phyloP scores from a whole-genome alignment of 2,888 invertebrate species.

The Drosophila fungiperda region DNA sequence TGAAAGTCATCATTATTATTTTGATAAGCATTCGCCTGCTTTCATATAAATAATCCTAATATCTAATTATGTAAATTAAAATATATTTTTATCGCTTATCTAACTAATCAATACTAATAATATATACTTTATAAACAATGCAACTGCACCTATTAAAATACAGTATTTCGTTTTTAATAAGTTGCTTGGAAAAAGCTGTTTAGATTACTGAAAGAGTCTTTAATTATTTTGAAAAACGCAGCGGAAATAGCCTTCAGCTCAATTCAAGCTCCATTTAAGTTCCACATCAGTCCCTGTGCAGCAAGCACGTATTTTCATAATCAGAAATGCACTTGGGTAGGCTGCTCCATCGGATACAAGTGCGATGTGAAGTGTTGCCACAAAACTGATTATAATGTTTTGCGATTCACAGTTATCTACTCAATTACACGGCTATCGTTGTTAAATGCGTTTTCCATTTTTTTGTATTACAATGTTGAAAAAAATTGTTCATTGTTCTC shows the following conservation, averaged over 20 bases:
- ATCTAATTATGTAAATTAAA: neutral
- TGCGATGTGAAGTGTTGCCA: slow-evolving; percentile 7
- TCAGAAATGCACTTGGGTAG: neutral
- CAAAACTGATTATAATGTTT: slow-evolving; percentile 41
- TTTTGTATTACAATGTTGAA: slow-evolving; percentile 5
- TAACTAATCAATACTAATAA: neutral
- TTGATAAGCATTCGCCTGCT: neutral
- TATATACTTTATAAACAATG: neutral
- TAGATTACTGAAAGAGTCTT: neutral
- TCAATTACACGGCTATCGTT: slow-evolving; percentile 42
- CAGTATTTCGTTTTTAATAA: neutral
- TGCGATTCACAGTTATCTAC: slow-evolving; percentile 41
- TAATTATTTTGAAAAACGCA: neutral
- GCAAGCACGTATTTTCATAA: neutral
- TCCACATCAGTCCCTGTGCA: neutral
- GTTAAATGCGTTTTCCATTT: slow-evolving; percentile 11
- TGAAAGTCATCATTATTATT: neutral
- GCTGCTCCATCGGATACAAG: neutral
- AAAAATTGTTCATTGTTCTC: slow-evolving; percentile 14
- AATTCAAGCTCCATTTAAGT: no score
- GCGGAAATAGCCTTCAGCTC: neutral
- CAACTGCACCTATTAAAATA: neutral
- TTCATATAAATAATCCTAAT: neutral
- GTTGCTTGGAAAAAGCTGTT: neutral
- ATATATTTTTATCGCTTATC: neutral